These are phyloP conservation scores for Adelognathus sp. DNA, from an alignment of 2,888 invertebrate species.

Conservation along the genomic window DNA sequence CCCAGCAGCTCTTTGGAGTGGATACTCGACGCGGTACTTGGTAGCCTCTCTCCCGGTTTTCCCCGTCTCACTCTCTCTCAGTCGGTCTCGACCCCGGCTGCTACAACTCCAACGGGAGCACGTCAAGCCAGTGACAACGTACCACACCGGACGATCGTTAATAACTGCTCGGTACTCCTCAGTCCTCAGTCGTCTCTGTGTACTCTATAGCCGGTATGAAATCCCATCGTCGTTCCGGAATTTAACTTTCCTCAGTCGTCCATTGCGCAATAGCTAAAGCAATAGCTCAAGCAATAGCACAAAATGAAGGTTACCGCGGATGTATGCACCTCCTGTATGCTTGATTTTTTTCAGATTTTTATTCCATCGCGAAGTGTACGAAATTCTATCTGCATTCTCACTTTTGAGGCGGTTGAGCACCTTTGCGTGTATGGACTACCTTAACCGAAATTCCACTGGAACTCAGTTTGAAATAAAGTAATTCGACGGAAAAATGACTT, in stretches of 20 bases:
- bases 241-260: conserved; percentile 24
- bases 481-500: neutral
- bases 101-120: conserved; percentile 20
- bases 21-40: conserved; percentile 79
- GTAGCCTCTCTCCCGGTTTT: conserved; percentile 70
- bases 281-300: neutral
- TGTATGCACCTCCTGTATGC: neutral
- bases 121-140: conserved; percentile 67
- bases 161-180: conserved; percentile 47
- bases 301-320: neutral
- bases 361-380: no score
- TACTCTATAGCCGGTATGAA: neutral
- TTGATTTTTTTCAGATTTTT: no score
- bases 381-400: no score
- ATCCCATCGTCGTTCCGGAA: conserved; percentile 23
- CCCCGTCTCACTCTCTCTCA: conserved; percentile 55
- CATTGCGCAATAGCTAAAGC: neutral
- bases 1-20: conserved; percentile 80
- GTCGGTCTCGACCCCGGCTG: conserved; percentile 45
- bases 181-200: conserved; percentile 13
- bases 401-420: neutral
- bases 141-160: conserved; percentile 65
- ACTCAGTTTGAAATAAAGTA: neutral
- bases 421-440: neutral
- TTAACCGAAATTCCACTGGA: neutral